Evolutionary conservation across 1,140 invertebrate genomes (phyloP), one percentile per base, ranked within the genome.

Genomic region (Scaptomyza montana): DNA sequence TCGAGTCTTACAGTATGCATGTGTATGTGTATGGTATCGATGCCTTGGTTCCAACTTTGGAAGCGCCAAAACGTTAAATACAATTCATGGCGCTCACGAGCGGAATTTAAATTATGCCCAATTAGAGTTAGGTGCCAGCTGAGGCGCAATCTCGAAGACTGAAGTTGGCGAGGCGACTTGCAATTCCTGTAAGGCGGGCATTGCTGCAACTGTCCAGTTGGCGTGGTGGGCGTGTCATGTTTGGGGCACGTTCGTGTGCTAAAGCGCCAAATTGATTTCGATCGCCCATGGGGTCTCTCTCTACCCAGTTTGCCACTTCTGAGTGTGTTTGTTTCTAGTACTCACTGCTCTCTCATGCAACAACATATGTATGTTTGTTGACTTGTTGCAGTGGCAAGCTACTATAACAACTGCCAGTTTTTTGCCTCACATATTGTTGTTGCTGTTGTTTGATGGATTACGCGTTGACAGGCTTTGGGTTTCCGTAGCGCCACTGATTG

Each of bases 31-130:
- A n/a, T 8, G 64, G 78, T 46, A 73, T 46, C 59, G 53, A 55
- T 63, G 73, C 60, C 21, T 60, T 16, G 53, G 39, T 21, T 54
- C 73, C 77, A 84, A 84, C 74, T 78, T 89, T 80, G 85, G 84
- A 89, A 89, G 84, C 84, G 84, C 85, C 84, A 89, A 89, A 87
- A 89, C 84, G 76, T 89, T 87, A 89, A 87, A 87, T 86, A 81
- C 82, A 86, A 86, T 87, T 87, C 82, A 87, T 87, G 82, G 85
- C 84, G 84, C 84, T 89, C 84, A 89, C 84, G 84, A 89, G 62
- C 77, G 84, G 84, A 89, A 89, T 89, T 89, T 89, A 89, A 89
- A 89, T 89, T 89, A 89, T 89, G 84, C 85, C 84, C 84, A 89
- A 89, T 89, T 89, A 89, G 84, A 89, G 84, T 80, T 89, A 89